Conservation (phyloP, 1,140 invertebrate genomes). For the Metopolophium dirhodum region DNA sequence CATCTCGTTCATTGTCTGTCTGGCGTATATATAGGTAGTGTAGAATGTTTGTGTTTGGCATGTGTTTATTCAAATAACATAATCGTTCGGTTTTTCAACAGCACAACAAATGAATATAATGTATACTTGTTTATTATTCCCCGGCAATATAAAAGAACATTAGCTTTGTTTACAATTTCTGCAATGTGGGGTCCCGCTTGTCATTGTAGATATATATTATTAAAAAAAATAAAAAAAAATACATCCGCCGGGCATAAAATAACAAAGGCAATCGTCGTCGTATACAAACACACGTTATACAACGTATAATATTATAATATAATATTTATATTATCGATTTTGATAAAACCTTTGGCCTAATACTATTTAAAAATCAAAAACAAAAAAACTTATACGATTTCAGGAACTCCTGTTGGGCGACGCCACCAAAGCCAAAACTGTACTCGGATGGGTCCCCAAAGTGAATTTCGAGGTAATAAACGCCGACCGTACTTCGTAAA, state of each 20-base stretch:
- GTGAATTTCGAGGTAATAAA: slow-evolving; percentile 80
- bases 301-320: slow-evolving; percentile 23
- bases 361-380: slow-evolving; percentile 19
- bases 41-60: slow-evolving; percentile 48
- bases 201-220: slow-evolving; percentile 48
- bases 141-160: slow-evolving; percentile 55
- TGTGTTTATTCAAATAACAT: slow-evolving; percentile 56
- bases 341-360: slow-evolving; percentile 16
- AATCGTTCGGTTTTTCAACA: slow-evolving; percentile 53
- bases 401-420: slow-evolving; percentile 86
- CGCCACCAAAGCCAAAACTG: slow-evolving; percentile 83
- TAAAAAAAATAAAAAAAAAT: slow-evolving; percentile 11
- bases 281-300: slow-evolving; percentile 20
- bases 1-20: slow-evolving; percentile 54
- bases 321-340: slow-evolving; percentile 44
- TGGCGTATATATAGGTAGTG: slow-evolving; percentile 21
- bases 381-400: slow-evolving; percentile 38
- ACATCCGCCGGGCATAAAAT: slow-evolving; percentile 53
- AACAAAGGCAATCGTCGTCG: slow-evolving; percentile 48
- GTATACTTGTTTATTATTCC: slow-evolving; percentile 54
- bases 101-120: slow-evolving; percentile 48
- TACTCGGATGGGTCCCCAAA: slow-evolving; percentile 87
- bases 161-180: slow-evolving; percentile 56
- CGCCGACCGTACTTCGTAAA: background rate
- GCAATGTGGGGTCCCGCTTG: slow-evolving; percentile 33